Base-by-base conservation (phyloP, 2,113 vertebrate genomes). In the Dromas ardeola region DNA sequence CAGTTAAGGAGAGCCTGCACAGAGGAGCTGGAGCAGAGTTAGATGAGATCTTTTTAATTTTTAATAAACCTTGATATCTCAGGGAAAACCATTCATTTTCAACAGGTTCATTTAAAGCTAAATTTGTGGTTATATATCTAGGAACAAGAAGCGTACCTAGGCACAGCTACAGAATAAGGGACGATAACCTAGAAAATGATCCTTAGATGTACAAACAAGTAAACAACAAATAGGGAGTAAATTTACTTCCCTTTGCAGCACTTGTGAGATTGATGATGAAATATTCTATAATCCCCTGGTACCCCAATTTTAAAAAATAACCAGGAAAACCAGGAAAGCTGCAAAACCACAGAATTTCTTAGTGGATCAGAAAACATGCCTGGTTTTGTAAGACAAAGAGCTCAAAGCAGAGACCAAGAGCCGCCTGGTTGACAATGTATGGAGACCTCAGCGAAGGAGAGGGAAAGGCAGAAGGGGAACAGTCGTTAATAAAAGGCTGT, bases 61-160 rank as follows among this genome's bases (percentile, higher is more conserved):
- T 95, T 95, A 83, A 94, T 93, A 88, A 80, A 47, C 32, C 5
- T 80, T 81, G 76, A 22, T 59, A 80, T 59, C 63, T 77, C 62
- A 67, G 67, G 42, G 78, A 96, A 94, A 86, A 61, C 36, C 66
- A 88, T 88, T 95, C 42, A 71, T 86, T 92, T 86, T 78, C 79
- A 77, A 42, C 34, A 52, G 69, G 45, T 74, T 78, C 84, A 78
- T 86, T 91, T 86, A 70, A 93, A 90, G 74, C 32, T 49, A 82
- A 42, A 58, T 86, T 47, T 76, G 63, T 65, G 63, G 34, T 29
- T 91, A 52, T 77, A 36, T 53, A 62, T 95, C 50, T 40, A 90
- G 76, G 59, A 90, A 90, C 14, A 90, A 88, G n/a, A 77, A 58
- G 13, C 5, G 15, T 52, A 43, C 32, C 63, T 43, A 34, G 34